Base-by-base conservation (phyloP, 2,797 vertebrate genomes). In the Darevskia nairensis region DNA sequence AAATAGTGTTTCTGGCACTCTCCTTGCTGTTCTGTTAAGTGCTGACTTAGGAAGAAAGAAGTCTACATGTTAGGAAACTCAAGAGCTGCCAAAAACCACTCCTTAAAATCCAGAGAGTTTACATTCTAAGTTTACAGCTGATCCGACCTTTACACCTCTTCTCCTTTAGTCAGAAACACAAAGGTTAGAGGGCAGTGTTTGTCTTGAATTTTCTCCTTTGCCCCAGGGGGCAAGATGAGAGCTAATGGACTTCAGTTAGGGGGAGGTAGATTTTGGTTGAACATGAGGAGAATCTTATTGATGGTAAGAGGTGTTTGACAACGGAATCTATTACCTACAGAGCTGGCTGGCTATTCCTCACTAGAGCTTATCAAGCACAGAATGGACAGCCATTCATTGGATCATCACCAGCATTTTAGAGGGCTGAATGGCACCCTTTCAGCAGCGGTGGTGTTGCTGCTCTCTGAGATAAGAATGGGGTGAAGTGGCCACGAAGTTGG, bases 21-120 rank as follows among this genome's bases (percentile, higher is more conserved):
- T 59, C n/a, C 64, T 84, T 69, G 82, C 4, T 29, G 35, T 27
- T 23, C 80, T 64, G 75, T 79, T 29, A 0, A 4, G 21, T 80
- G 82, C 17, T 80, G 8, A 3, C 0, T 9, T n/a, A 27, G 21
- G 81, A 75, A 85, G 90, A 91, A 55, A 69, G n/a, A 27, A 50
- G 32, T 1, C 71, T 89, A 68, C 64, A 86, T 46, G 0, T 32
- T 1, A 25, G 29, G 29, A 0, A 82, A 17, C 82, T 78, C 0
- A 9, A 8, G 32, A 27, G 46, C 4, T 82, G 83, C 91, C 90
- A 87, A 82, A 79, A 90, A 66, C 35, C 85, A 2, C 86, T 90
- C 91, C 92, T 90, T 87, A 78, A 84, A 92, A 91, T 72, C 64
- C 68, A 80, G 21, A 21, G 6, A 9, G 19, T 3, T 89, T 68